Evolutionary conservation across 2,113 vertebrate genomes (phyloP), one percentile per base, ranked within the genome.

Genomic region (Empidonax alnorum): DNA sequence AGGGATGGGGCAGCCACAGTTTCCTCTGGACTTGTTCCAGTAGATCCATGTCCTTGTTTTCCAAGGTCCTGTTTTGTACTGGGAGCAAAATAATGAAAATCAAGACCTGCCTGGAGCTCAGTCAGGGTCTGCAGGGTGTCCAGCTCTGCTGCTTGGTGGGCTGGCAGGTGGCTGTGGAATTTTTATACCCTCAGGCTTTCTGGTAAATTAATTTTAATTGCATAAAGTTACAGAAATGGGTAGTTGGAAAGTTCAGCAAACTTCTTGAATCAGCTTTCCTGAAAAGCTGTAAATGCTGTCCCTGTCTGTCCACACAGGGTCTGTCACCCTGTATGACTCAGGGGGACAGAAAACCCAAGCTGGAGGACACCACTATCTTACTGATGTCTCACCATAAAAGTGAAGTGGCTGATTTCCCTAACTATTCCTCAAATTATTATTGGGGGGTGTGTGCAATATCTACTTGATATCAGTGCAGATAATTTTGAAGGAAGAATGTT

Each of bases 231-330:
- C 9, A 9, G 49, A 39, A 62, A n/a, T 17, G 18, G 5, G 35
- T 31, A 25, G 31, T 12, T 49, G 31, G 39, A 27, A 52, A 27
- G 28, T 52, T 65, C 35, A 28, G 33, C 58, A 17, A 42, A 10
- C 28, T 39, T 52, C 30, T 42, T 15, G 49, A 10, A 46, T 20
- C 37, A 44, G 31, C 28, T 66, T 41, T 31, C 35, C 37, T 41
- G 63, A 27, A 31, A n/a, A 46, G 31, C 63, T 65, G 30, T 6
- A 13, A 37, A 17, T 12, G 49, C 53, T 55, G 23, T 12, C 16
- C 1, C 22, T 28, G 46, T 33, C 69, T 25, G 37, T 41, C 55
- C 3, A 4, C 56, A 8, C 16, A 0, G 4, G 11, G 30, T 6
- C 4, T 10, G 22, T 15, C 25, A 2, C 9, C 35, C 50, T 12